phyloP scores from a whole-genome alignment of 2,888 invertebrate genomes.

The Oscheius sp. region DNA sequence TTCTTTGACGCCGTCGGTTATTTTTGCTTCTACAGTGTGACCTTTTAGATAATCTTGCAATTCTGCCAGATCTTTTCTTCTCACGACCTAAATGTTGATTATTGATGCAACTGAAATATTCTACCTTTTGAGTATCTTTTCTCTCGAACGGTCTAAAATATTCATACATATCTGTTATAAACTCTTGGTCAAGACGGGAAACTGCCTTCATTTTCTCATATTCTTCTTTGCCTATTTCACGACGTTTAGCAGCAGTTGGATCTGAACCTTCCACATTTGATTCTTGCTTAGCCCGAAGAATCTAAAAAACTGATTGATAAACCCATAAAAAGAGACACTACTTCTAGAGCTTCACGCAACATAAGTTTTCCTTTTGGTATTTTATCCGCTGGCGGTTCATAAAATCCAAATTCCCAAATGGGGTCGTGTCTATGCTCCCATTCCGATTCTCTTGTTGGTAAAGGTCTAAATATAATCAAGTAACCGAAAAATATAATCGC shows the following conservation, averaged over 20 bases:
- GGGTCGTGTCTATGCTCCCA: slow-evolving; percentile 60
- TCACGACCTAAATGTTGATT: slow-evolving; percentile 52
- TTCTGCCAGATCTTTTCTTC: slow-evolving; percentile 49
- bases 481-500: neutral
- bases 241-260: slow-evolving; percentile 24
- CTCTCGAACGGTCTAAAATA: slow-evolving; percentile 69
- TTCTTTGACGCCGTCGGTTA: slow-evolving; percentile 33
- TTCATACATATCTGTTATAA: slow-evolving; percentile 61
- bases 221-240: slow-evolving; percentile 36
- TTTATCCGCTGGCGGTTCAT: slow-evolving; percentile 65
- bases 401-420: slow-evolving; percentile 69
- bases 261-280: slow-evolving; percentile 39
- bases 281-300: slow-evolving; percentile 59
- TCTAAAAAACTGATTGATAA: no score
- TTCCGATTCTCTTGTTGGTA: slow-evolving; percentile 63
- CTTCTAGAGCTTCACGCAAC: slow-evolving; percentile 69
- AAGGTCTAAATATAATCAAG: slow-evolving; percentile 43
- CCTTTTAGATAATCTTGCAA: slow-evolving; percentile 62
- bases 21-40: slow-evolving; percentile 12
- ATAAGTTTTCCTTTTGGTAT: slow-evolving; percentile 63
- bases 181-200: slow-evolving; percentile 56
- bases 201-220: slow-evolving; percentile 44
- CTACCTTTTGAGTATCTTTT: slow-evolving; percentile 59
- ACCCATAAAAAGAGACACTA: no score
- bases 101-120: neutral